Base-by-base conservation (phyloP, 2,888 invertebrate genomes). In the Acleris cristana region DNA sequence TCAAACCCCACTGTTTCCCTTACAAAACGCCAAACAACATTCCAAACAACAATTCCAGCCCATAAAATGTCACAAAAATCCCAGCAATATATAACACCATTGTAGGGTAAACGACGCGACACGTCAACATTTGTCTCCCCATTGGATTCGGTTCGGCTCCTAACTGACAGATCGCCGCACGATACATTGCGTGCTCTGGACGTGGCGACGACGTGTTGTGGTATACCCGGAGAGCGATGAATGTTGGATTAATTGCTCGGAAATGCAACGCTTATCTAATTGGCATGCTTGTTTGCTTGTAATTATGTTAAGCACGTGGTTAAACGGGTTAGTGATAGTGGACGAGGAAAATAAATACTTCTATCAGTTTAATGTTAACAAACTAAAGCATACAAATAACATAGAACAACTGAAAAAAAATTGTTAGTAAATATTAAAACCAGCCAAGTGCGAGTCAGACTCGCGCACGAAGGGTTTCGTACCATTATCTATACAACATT, bases 141-240 rank as follows among this genome's bases (percentile, higher is more conserved):
- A 71, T 71, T 65, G 71, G 71, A 57, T 69, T 69, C 70, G 71
- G 64, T 67, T 66, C 65, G 61, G 63, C 64, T 71, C 61, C 55
- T 68, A 68, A 64, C 71, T 77, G 77, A 80, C 77, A 65, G 73
- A 79, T 79, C 64, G 76, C 71, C 48, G 69, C 70, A 63, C 62
- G 65, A 72, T 74, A 71, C 76, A 78, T 74, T 76, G 72, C 77
- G 69, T 72, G 65, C 30, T 59, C 70, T 54, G 55, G 65, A 72
- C 66, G 69, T 56, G 30, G 65, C 69, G 73, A 67, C 70, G 68
- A 64, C 72, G 67, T 55, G 56, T 51, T 65, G 63, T 63, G 52
- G 52, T 66, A 66, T 70, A 68, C 64, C 66, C 64, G 52, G 51
- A 44, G 60, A 64, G 64, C 70, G 65, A 70, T 73, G 73, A 69